phyloP scores from a whole-genome alignment of 2,113 vertebrate species.

The Leptobrachium ailaonicum region DNA sequence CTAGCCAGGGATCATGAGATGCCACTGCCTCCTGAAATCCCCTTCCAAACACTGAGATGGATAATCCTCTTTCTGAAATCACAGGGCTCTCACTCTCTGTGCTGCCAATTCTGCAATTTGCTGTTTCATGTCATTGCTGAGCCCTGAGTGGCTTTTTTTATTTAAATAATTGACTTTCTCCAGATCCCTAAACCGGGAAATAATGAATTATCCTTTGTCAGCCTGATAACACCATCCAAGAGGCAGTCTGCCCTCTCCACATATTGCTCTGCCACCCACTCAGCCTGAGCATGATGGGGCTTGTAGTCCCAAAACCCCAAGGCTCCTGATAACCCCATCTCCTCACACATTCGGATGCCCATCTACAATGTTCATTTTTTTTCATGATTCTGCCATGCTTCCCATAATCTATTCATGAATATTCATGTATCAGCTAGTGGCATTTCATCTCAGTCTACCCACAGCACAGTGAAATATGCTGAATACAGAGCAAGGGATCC shows the following conservation, averaged over 20 bases:
- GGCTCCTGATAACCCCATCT: not conserved
- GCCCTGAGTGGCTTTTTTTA: constrained; percentile 2
- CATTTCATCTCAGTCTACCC: not conserved
- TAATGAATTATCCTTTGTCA: not conserved
- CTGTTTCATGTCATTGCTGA: constrained; percentile 41
- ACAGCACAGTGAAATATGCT: not conserved
- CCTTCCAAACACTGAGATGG: constrained; percentile 42
- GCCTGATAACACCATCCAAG: not conserved
- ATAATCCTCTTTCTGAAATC: constrained; percentile 50
- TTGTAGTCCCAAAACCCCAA: not conserved
- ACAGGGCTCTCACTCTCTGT: constrained; percentile 35
- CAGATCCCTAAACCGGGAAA: not conserved
- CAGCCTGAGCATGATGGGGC: not conserved
- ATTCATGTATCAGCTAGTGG: not conserved
- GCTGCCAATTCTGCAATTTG: constrained; percentile 34
- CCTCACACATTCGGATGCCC: not conserved
- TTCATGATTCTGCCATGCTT: too few species aligned
- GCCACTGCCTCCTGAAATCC: constrained; percentile 45
- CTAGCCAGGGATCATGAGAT: constrained; percentile 49
- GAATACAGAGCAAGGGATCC: not conserved
- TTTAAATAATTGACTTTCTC: constrained; percentile 13
- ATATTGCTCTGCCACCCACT: not conserved
- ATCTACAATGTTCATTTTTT: too few species aligned
- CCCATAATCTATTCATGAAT: too few species aligned
- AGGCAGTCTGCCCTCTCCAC: not conserved